These are phyloP conservation scores for Pherbina coryleti DNA, from an alignment of 2,888 invertebrate species.

Conservation along the genomic window DNA sequence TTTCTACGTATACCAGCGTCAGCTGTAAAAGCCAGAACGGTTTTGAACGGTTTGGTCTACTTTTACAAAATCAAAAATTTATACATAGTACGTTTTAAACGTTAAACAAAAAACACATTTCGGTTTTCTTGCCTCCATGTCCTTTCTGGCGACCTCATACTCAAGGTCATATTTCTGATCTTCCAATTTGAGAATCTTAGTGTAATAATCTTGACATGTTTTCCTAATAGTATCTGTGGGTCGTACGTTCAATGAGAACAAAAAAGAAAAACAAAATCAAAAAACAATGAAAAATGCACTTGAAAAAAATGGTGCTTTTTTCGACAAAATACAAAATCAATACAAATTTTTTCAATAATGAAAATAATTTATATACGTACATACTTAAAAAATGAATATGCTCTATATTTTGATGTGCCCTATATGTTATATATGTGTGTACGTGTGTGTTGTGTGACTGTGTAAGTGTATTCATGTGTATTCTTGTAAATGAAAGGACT, in stretches of 20 bases:
- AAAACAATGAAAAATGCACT: conserved; percentile 29
- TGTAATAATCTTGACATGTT: conserved; percentile 66
- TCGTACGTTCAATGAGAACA: conserved; percentile 48
- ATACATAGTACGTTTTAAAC: conserved; percentile 28
- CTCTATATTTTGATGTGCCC: neutral
- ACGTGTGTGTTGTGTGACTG: conserved; percentile 25
- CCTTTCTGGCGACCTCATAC: conserved; percentile 94
- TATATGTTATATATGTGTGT: conserved; percentile 24
- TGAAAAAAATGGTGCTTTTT: conserved; percentile 13
- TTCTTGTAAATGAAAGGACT: neutral
- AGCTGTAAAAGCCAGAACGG: conserved; percentile 30
- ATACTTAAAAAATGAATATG: neutral
- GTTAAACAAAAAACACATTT: conserved; percentile 19
- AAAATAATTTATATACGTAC: neutral
- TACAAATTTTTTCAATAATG: neutral
- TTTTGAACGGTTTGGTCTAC: conserved; percentile 26
- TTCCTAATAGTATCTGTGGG: conserved; percentile 65
- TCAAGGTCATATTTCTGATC: conserved; percentile 96
- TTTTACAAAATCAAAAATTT: conserved; percentile 21
- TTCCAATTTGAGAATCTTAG: conserved; percentile 68
- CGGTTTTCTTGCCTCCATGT: conserved; percentile 85
- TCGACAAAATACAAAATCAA: conserved; percentile 4
- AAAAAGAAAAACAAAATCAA: conserved; percentile 25
- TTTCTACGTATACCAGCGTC: conserved; percentile 24
- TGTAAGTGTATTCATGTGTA: conserved; percentile 41